Conservation (phyloP, 2,888 invertebrate species). For the Diachrysia chrysitis region DNA sequence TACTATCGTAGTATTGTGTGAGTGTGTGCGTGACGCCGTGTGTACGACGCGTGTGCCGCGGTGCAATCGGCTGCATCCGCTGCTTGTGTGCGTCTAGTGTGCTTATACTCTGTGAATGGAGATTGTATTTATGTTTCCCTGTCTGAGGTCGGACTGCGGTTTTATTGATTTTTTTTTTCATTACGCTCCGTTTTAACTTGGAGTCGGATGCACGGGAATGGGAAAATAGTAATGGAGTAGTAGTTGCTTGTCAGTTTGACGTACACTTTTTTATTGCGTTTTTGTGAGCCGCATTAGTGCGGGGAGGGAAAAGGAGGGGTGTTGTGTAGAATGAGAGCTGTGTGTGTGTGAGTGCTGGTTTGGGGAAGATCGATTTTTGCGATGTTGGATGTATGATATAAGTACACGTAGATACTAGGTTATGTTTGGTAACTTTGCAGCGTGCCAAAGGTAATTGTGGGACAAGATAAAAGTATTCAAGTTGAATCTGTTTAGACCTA, state of each 20-base stretch:
- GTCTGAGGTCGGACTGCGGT: conserved; percentile 70
- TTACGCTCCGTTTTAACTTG: conserved; percentile 59
- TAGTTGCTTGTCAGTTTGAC: conserved; percentile 58
- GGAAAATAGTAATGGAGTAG: conserved; percentile 63
- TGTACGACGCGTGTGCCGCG: conserved; percentile 55
- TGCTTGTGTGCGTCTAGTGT: conserved; percentile 65
- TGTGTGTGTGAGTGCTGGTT: conserved; percentile 8
- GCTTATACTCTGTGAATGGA: conserved; percentile 80
- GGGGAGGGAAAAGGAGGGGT: conserved; percentile 25
- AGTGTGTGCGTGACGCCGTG: conserved; percentile 67
- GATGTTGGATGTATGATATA: conserved; percentile 1
- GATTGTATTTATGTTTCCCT: conserved; percentile 70
- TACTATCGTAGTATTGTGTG: conserved; percentile 81
- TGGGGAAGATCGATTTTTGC: conserved; percentile 7
- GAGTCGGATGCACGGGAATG: conserved; percentile 58
- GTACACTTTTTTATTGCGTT: conserved; percentile 49
- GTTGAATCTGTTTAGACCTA: neutral
- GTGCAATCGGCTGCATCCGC: conserved; percentile 67
- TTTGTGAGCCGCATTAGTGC: conserved; percentile 36
- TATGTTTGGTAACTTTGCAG: neutral
- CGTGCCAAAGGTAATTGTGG: neutral
- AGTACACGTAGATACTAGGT: neutral
- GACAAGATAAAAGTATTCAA: neutral
- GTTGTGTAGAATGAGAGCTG: conserved; percentile 30
- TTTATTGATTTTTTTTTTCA: conserved; percentile 77